phyloP scores from a whole-genome alignment of 2,797 vertebrate species.

The Stomatorhinus walkeri region DNA sequence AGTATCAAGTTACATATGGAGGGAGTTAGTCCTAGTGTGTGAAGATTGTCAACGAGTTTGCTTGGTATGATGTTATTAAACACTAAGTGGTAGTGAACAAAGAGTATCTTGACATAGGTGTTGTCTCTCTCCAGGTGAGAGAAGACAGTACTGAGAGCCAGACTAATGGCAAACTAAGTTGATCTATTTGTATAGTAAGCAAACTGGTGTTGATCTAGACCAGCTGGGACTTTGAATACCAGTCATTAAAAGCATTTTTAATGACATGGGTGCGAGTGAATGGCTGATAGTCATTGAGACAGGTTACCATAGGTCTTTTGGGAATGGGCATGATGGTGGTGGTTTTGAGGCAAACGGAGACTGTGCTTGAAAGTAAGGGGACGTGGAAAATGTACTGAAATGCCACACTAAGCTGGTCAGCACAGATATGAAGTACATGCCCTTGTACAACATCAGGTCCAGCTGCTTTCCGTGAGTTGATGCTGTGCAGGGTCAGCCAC shows the following conservation, averaged over 20 bases:
- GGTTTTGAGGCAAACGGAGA: background rate
- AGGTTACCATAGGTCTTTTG: too few relatives aligned
- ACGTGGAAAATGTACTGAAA: background rate
- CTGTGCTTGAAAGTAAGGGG: background rate
- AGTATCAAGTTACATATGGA: too few relatives aligned
- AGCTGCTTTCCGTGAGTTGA: background rate
- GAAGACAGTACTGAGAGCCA: background rate
- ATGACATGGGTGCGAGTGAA: background rate
- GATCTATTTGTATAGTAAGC: background rate
- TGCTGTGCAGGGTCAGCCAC: background rate
- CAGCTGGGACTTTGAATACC: background rate
- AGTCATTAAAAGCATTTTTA: background rate
- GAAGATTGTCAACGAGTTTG: too few relatives aligned
- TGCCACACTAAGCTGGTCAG: background rate
- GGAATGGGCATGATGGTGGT: background rate
- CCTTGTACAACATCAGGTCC: background rate
- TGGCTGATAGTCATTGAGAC: too few relatives aligned
- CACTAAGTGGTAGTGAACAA: too few relatives aligned
- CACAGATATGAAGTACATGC: background rate
- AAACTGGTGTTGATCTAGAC: background rate
- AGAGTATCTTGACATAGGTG: background rate
- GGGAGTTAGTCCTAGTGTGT: too few relatives aligned
- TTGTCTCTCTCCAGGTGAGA: background rate
- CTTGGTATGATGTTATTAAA: too few relatives aligned
- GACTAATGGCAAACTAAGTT: background rate